phyloP scores from a whole-genome alignment of 1,140 invertebrate genomes.

The Drosophila bocqueti region DNA sequence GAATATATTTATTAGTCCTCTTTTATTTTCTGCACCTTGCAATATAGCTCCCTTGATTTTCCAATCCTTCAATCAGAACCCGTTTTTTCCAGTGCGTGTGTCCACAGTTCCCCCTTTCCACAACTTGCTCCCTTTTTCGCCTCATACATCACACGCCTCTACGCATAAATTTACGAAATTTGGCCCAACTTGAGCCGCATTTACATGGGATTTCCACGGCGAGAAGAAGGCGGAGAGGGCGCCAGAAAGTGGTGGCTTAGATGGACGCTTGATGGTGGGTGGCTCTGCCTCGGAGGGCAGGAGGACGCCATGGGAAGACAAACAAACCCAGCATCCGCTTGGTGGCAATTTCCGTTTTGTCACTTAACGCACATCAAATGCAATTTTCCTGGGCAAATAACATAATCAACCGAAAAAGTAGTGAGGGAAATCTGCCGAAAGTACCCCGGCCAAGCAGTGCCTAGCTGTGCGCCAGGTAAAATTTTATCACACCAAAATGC shows the following conservation, averaged over 20 bases:
- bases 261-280: slow-evolving; percentile 5
- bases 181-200: slow-evolving; percentile 71
- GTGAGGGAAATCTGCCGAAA: slow-evolving; percentile 9
- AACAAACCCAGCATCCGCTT: slow-evolving; percentile 69
- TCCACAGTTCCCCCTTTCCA: background rate
- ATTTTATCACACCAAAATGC: slow-evolving; percentile 53
- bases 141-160: slow-evolving; percentile 70
- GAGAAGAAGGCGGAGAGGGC: background rate
- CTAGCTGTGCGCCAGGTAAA: slow-evolving; percentile 40
- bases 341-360: slow-evolving; percentile 71
- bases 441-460: slow-evolving; percentile 19
- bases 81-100: slow-evolving; percentile 6
- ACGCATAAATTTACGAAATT: slow-evolving; percentile 78
- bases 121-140: slow-evolving; percentile 9
- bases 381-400: slow-evolving; percentile 80
- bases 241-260: slow-evolving; percentile 29
- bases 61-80: background rate
- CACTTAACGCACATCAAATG: slow-evolving; percentile 75
- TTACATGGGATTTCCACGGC: slow-evolving; percentile 70
- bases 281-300: background rate
- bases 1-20: no score
- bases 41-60: background rate
- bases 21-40: background rate
- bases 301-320: slow-evolving; percentile 44
- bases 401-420: slow-evolving; percentile 63